Percentiles rank a stretch among this genome's conserved stretches.
Conservation (phyloP, 2,113 vertebrate species). For the Eulacestoma nigropectus region DNA sequence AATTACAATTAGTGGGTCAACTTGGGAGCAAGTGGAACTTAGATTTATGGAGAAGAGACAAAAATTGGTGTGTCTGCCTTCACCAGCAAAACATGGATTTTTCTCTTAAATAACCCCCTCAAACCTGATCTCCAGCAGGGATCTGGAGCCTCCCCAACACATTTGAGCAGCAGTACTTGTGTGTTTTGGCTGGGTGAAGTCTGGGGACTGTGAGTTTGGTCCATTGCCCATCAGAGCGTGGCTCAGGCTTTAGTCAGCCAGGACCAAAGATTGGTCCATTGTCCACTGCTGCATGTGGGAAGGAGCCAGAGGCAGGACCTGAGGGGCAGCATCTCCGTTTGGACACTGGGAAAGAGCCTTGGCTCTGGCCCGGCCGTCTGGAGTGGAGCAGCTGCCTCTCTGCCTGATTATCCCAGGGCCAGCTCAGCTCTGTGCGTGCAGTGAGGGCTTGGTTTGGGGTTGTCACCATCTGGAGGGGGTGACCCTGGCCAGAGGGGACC, state of each 20-base stretch:
- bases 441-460: neutral
- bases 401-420: neutral
- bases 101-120: neutral
- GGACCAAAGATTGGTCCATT: accelerated
- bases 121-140: neutral
- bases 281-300: accelerated
- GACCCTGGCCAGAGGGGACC: neutral
- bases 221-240: accelerated
- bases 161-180: neutral
- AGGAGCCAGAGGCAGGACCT: neutral
- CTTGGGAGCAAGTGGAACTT: slow-evolving; percentile 51
- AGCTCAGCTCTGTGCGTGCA: accelerated
- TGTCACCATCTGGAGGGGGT: neutral
- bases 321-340: neutral
- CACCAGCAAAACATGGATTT: neutral
- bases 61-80: slow-evolving; percentile 3
- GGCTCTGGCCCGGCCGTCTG: neutral
- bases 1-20: slow-evolving; percentile 59
- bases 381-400: neutral
- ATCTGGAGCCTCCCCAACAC: neutral
- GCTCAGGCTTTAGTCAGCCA: neutral
- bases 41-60: slow-evolving; percentile 12
- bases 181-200: neutral
- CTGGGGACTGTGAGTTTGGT: neutral
- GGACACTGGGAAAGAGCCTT: neutral